phyloP scores from a whole-genome alignment of 2,113 vertebrate genomes.

The Chascanopsetta lugubris region DNA sequence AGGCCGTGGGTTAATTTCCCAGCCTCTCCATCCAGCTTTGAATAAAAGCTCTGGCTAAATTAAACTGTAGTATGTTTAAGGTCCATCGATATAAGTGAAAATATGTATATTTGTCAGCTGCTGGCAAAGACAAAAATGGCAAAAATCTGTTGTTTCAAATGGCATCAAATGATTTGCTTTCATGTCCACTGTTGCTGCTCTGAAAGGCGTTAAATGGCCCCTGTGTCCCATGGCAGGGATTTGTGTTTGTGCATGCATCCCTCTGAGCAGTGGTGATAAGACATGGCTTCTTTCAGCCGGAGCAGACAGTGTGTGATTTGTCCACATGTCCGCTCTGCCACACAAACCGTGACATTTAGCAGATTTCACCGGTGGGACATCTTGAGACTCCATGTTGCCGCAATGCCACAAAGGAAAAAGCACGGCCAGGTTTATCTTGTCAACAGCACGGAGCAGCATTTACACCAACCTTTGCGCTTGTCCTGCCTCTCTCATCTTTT shows the following conservation, averaged over 20 bases:
- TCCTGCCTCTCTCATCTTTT: background rate
- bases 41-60: too few relatives aligned
- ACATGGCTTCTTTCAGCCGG: conserved; percentile 5
- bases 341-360: conserved; percentile 68
- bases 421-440: conserved; percentile 45
- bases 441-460: conserved; percentile 51
- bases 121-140: too few relatives aligned
- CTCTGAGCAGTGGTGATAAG: background rate
- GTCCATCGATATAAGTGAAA: too few relatives aligned
- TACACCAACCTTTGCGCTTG: conserved; percentile 53
- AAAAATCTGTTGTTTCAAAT: background rate
- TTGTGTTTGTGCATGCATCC: conserved; percentile 1
- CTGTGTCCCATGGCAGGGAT: background rate
- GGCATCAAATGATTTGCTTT: background rate
- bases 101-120: too few relatives aligned
- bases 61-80: too few relatives aligned
- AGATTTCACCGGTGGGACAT: conserved; percentile 42
- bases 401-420: conserved; percentile 44
- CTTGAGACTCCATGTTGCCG: conserved; percentile 26
- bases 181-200: background rate
- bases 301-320: conserved; percentile 10
- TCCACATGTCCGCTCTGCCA: conserved; percentile 11
- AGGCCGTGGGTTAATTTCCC: too few relatives aligned
- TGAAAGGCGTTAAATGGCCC: background rate
- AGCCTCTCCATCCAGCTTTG: too few relatives aligned